Evolutionary conservation across 2,797 vertebrate genomes (phyloP), one percentile per base, ranked within the genome.

Genomic region (Lagorchestes hirsutus): DNA sequence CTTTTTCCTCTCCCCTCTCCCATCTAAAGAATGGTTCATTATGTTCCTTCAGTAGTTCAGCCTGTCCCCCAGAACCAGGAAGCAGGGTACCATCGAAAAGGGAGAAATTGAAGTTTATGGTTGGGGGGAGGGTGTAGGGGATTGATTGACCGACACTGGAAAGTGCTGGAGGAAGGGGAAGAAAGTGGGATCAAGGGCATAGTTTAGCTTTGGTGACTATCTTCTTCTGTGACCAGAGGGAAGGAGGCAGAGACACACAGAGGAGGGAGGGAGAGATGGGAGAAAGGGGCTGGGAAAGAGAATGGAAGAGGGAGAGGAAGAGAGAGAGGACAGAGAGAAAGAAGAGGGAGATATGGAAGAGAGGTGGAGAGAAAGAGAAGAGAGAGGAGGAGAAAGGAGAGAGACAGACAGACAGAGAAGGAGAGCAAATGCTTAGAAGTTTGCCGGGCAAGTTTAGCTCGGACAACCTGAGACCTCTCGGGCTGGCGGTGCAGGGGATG

Each of bases 231-330:
- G 74, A 82, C 40, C n/a, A 11, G 40, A 46, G 22, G 9, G 18
- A 46, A 62, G 11, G 57, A 58, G 57, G 12, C 5, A 59, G 28
- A 31, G 58, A 59, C 10, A 18, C 31, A 67, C 13, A 67, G 34
- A 18, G 5, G 62, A n/a, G 62, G 8, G 67, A 40, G n/a, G 18
- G 16, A n/a, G 62, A 67, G 34, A n/a, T 1, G 34, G 14, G 34
- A n/a, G 4, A 16, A 13, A 67, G 31, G n/a, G 34, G 3, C 1
- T 34, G 59, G 34, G 31, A 34, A 14, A n/a, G 62, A n/a, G 14
- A 18, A 16, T 14, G 34, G 16, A 22, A 3, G 5, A 14, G 28
- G 6, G n/a, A 1, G 2, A 6, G 8, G 10, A 22, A 1, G 8
- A 40, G 1, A 2, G 0, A 18, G 3, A 13, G 18, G 16, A 5